phyloP scores from a whole-genome alignment of 2,888 invertebrate species.

The Catocala fraxini region DNA sequence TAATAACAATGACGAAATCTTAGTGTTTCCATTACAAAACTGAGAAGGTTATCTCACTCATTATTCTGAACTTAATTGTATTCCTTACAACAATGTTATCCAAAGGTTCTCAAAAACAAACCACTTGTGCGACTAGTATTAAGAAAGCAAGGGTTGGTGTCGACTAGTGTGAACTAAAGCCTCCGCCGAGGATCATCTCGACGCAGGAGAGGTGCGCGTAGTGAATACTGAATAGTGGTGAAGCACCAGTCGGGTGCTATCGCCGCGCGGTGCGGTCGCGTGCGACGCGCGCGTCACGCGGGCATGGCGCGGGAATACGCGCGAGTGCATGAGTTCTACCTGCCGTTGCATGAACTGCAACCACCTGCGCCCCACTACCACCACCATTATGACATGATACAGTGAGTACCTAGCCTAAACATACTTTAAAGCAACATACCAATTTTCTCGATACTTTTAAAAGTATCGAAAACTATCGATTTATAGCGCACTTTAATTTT shows the following conservation, averaged over 20 bases:
- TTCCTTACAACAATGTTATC: no score
- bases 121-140: no score
- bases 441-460: no score
- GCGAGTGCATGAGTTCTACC: constrained; percentile 65
- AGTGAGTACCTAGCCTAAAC: constrained; percentile 59
- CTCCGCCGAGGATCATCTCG: constrained; percentile 19
- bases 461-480: no score
- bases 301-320: constrained; percentile 67
- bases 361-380: constrained; percentile 55
- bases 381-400: constrained; percentile 54
- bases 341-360: constrained; percentile 67
- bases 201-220: constrained; percentile 17
- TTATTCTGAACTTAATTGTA: no score
- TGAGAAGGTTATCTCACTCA: no score
- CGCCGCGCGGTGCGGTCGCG: constrained; percentile 47
- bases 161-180: constrained; percentile 12
- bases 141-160: constrained; percentile 16
- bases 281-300: constrained; percentile 29
- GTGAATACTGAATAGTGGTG: background rate
- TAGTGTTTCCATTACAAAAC: no score
- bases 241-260: constrained; percentile 41
- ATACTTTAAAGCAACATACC: background rate
- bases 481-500: no score
- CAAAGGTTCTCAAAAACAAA: no score
- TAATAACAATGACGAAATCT: no score